Evolutionary conservation across 2,888 invertebrate species (phyloP), one percentile per base, ranked within the genome.

Genomic region (Diplolepis rosae): DNA sequence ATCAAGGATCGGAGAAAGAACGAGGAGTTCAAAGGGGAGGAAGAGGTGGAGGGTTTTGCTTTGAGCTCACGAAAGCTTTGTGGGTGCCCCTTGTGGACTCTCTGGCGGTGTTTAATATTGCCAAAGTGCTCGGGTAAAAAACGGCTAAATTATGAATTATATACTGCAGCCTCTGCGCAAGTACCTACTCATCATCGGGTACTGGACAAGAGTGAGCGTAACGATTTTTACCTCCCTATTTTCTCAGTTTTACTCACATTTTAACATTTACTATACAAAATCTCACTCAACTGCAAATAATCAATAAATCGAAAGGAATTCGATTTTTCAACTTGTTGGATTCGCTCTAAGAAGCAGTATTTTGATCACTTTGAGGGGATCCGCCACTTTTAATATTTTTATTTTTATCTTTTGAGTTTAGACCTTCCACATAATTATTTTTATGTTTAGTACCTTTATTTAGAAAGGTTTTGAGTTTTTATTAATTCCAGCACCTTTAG

Each of bases 21-120:
- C 32, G 24, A 11, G 27, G 56, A 45, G 39, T 54, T 28, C 39
- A 71, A 68, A 68, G 68, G 52, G 67, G 69, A 35, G 66, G 52
- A 77, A 75, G 77, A 76, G 77, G 75, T 77, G 75, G 77, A 77
- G 77, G 77, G 77, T 77, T 75, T 73, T 74, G 85, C 87, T 87
- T 87, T 87, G 86, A 87, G 86, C 83, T 82, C 79, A 78, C 84
- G 81, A 80, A 77, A 79, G 85, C 86, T 86, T 86, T 86, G 85
- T 86, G 81, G 79, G 72, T 80, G 78, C 79, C 83, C 80, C 81
- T 83, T 82, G 77, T 80, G 75, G 74, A 75, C 77, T 79, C 79
- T 79, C 72, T 75, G 79, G 79, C 81, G 79, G 81, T 81, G 82
- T 86, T 86, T 86, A 86, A 86, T 87, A 86, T 87, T 83, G 80